Conservation (phyloP, 1,140 invertebrate genomes). For the Brachionus plicatilis region DNA sequence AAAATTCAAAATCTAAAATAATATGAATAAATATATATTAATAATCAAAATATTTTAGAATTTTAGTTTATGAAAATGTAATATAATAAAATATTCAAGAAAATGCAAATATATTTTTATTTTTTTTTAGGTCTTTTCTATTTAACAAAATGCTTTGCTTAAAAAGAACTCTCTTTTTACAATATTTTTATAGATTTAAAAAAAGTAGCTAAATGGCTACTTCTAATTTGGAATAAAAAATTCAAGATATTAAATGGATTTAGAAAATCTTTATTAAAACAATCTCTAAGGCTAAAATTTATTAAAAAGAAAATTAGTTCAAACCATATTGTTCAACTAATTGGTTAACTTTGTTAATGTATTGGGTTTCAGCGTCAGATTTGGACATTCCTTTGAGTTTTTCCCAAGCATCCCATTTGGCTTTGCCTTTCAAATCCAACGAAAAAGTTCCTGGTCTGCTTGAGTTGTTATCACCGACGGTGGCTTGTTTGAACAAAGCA, state of each 20-base stretch:
- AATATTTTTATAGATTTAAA: neutral
- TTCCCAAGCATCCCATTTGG: conserved; percentile 65
- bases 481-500: conserved; percentile 62
- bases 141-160: neutral
- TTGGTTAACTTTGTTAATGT: conserved; percentile 49
- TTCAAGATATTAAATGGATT: neutral
- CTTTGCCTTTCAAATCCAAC: conserved; percentile 61
- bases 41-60: neutral
- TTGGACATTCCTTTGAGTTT: conserved; percentile 55
- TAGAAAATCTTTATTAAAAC: neutral
- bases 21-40: neutral
- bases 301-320: neutral
- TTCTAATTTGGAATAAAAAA: neutral
- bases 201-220: no score
- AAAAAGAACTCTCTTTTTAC: neutral
- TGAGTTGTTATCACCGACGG: conserved; percentile 58
- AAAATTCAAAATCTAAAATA: neutral
- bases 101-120: neutral
- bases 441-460: conserved; percentile 61
- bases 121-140: neutral
- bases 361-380: conserved; percentile 54
- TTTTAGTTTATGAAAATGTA: neutral
- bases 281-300: neutral
- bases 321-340: conserved; percentile 44
- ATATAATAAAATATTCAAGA: neutral